Evolutionary conservation across 2,113 vertebrate species (phyloP).

Genomic region (Percina caprodes): DNA sequence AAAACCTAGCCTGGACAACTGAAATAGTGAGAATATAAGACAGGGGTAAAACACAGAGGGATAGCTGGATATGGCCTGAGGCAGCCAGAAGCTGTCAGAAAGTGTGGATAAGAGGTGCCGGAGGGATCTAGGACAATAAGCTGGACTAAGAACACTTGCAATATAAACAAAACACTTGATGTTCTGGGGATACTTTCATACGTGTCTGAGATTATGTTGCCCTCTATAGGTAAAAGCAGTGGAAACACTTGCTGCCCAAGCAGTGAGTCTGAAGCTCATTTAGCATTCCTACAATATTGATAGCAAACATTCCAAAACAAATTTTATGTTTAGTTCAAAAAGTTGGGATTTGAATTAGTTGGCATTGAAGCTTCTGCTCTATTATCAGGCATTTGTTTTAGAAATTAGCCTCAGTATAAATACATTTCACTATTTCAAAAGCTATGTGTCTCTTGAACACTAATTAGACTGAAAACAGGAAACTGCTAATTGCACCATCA

Average conservation of each 20-base stretch:
- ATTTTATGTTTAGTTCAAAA: slow-evolving; percentile 22
- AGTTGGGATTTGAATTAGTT: background rate
- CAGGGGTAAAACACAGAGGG: background rate
- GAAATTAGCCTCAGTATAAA: slow-evolving; percentile 12
- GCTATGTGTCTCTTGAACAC: slow-evolving; percentile 29
- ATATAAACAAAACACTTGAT: background rate
- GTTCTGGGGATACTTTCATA: background rate
- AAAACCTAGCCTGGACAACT: background rate
- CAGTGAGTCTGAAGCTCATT: background rate
- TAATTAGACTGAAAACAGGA: slow-evolving; percentile 46
- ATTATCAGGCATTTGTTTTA: slow-evolving; percentile 2
- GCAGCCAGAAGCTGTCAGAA: background rate
- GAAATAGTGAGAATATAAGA: background rate
- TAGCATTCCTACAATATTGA: background rate
- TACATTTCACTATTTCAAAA: slow-evolving; percentile 32
- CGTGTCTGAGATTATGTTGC: slow-evolving; percentile 45
- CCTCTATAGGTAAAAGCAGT: slow-evolving; percentile 66
- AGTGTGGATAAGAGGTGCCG: slow-evolving; percentile 11
- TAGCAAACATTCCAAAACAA: slow-evolving; percentile 12
- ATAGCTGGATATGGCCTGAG: background rate
- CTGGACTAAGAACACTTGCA: slow-evolving; percentile 10
- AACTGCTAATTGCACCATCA: slow-evolving; percentile 36
- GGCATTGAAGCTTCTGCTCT: slow-evolving; percentile 1
- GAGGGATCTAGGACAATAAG: slow-evolving; percentile 25
- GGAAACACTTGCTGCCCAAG: background rate